Percentiles rank a stretch among this genome's conserved stretches.
Conservation (phyloP, 1,140 invertebrate genomes). For the Thaumatotibia leucotreta region DNA sequence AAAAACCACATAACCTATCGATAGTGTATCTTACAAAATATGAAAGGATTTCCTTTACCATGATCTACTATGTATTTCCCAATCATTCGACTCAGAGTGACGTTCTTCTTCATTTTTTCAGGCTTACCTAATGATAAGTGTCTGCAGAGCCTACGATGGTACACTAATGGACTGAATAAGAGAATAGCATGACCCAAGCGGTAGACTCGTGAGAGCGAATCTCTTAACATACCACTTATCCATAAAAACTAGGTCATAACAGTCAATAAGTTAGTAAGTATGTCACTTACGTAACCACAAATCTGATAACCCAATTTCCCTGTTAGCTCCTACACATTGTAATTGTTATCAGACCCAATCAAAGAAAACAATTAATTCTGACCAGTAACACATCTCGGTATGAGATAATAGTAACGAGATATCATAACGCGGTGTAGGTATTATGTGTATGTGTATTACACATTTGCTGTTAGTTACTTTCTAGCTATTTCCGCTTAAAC, state of each 20-base stretch:
- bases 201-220: too few species aligned
- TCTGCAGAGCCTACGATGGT: too few species aligned
- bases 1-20: too few species aligned
- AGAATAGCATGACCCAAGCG: too few species aligned
- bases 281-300: not conserved
- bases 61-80: too few species aligned
- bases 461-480: slow-evolving; percentile 9
- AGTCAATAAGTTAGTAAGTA: not conserved
- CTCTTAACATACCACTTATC: too few species aligned
- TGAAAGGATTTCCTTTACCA: too few species aligned
- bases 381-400: not conserved
- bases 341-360: not conserved
- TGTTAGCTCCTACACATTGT: not conserved
- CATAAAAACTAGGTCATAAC: not conserved
- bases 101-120: too few species aligned
- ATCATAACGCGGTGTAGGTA: not conserved
- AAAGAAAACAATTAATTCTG: slow-evolving; percentile 10
- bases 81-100: too few species aligned
- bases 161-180: too few species aligned
- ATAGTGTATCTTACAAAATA: too few species aligned
- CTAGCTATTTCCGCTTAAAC: slow-evolving; percentile 9
- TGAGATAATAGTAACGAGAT: slow-evolving; percentile 8
- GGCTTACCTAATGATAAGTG: too few species aligned
- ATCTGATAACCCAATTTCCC: not conserved
- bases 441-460: slow-evolving; percentile 1